Conservation (phyloP, 35 echinoderm and acorn worm genomes). For the Chiridota heheva region DNA sequence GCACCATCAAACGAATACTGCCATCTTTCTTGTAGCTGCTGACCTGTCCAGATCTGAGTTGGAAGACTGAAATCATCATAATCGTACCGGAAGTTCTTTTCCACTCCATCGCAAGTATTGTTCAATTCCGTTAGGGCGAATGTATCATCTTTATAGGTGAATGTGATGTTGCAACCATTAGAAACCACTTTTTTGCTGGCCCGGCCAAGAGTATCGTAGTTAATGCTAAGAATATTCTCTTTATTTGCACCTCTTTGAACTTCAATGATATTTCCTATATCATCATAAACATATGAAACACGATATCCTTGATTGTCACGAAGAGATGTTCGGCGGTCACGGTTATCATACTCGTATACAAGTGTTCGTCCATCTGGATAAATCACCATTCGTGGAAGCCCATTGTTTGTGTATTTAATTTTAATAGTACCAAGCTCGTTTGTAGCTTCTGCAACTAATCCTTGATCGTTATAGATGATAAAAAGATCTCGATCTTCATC, state of each 20-base stretch:
- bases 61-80: neutral
- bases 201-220: constrained; percentile 28
- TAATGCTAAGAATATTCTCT: neutral
- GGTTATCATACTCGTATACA: constrained; percentile 46
- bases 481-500: constrained; percentile 25
- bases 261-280: neutral
- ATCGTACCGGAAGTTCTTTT: too few relatives aligned
- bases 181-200: constrained; percentile 3
- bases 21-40: constrained; percentile 8
- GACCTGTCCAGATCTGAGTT: neutral
- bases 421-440: constrained; percentile 48
- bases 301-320: constrained; percentile 47
- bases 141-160: neutral
- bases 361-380: constrained; percentile 54
- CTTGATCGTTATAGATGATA: constrained; percentile 52
- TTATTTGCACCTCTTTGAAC: constrained; percentile 5
- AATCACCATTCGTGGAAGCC: constrained; percentile 25
- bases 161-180: constrained; percentile 24
- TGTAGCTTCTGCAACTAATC: constrained; percentile 57
- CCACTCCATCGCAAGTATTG: neutral
- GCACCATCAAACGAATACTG: constrained; percentile 32
- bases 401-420: constrained; percentile 41
- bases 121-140: neutral
- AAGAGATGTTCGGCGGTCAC: constrained; percentile 18
- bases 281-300: constrained; percentile 38